A percentile compares a stretch with the other conserved stretches of the same genome.
Evolutionary conservation across 2,888 invertebrate genomes (phyloP).

Genomic region (Ferdinandea cuprea): DNA sequence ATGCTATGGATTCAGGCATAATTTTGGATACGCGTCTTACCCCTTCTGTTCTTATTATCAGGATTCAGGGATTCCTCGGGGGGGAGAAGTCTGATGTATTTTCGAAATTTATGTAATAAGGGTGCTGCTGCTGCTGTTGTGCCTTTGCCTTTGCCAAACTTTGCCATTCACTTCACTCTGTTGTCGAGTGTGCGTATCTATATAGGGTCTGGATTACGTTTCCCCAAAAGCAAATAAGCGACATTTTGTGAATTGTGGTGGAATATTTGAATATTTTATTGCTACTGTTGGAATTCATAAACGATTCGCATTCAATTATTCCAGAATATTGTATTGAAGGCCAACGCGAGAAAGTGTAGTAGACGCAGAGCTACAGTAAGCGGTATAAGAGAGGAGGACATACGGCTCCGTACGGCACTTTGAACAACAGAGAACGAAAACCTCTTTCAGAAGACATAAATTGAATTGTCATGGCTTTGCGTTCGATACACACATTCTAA

Average conservation of each 20-base stretch:
- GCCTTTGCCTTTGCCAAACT: slow-evolving; percentile 5
- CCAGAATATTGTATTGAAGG: slow-evolving; percentile 49
- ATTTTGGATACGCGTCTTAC: slow-evolving; percentile 59
- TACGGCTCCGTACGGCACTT: slow-evolving; percentile 6
- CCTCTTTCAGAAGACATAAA: slow-evolving; percentile 49
- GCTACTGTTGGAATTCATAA: slow-evolving; percentile 69
- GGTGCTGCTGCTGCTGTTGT: too few species aligned
- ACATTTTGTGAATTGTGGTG: slow-evolving; percentile 64
- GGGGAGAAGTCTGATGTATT: slow-evolving; percentile 61
- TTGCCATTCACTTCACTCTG: background rate
- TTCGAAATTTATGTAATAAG: slow-evolving; percentile 60
- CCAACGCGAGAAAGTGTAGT: background rate
- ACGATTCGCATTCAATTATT: slow-evolving; percentile 72
- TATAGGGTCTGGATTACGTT: slow-evolving; percentile 15
- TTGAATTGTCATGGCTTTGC: slow-evolving; percentile 67
- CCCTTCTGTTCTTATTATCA: slow-evolving; percentile 31
- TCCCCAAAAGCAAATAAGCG: slow-evolving; percentile 54
- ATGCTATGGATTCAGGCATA: slow-evolving; percentile 29
- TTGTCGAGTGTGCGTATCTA: background rate
- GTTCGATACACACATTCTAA: slow-evolving; percentile 50
- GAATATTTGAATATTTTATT: slow-evolving; percentile 74
- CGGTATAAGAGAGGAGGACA: background rate
- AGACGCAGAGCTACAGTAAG: too few species aligned
- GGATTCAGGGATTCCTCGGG: too few species aligned
- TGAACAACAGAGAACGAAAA: slow-evolving; percentile 20